A percentile compares a stretch with the other conserved stretches of the same genome.
Evolutionary conservation across 2,888 invertebrate genomes (phyloP).

Genomic region (Catocala sponsa): DNA sequence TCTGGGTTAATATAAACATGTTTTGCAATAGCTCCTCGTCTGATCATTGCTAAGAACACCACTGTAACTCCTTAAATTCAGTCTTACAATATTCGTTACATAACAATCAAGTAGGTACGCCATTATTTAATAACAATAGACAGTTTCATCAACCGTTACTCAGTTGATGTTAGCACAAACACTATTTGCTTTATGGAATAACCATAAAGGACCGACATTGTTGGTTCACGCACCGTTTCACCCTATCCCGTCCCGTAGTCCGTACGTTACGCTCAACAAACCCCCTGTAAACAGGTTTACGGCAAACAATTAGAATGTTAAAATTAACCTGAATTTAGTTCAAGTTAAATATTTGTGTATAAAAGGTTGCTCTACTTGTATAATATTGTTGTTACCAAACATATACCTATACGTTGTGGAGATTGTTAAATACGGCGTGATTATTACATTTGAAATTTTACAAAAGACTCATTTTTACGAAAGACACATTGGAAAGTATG

Average conservation of each 20-base stretch:
- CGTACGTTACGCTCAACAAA: conserved; percentile 38
- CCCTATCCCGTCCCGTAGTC: conserved; percentile 22
- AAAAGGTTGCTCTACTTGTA: conserved; percentile 1
- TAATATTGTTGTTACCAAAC: conserved; percentile 5
- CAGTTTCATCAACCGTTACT: conserved; percentile 19
- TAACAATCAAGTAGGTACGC: conserved; percentile 20
- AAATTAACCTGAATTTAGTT: conserved; percentile 39
- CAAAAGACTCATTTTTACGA: too few species aligned
- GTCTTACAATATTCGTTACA: not conserved
- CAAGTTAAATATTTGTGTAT: conserved; percentile 21
- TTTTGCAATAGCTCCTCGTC: too few species aligned
- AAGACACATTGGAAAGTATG: too few species aligned
- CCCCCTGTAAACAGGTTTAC: conserved; percentile 49
- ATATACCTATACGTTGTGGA: too few species aligned
- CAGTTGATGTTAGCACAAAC: conserved; percentile 25
- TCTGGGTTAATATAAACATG: too few species aligned
- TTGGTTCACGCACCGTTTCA: conserved; percentile 53
- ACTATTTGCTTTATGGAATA: conserved; percentile 56
- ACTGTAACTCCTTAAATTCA: too few species aligned
- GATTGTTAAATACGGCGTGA: too few species aligned
- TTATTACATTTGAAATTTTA: too few species aligned
- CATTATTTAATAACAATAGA: conserved; percentile 8
- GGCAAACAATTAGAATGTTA: conserved; percentile 44
- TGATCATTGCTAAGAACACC: too few species aligned
- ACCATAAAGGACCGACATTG: conserved; percentile 45